Evolutionary conservation across 2,888 invertebrate species (phyloP).

Genomic region (Argyra leucocephala): DNA sequence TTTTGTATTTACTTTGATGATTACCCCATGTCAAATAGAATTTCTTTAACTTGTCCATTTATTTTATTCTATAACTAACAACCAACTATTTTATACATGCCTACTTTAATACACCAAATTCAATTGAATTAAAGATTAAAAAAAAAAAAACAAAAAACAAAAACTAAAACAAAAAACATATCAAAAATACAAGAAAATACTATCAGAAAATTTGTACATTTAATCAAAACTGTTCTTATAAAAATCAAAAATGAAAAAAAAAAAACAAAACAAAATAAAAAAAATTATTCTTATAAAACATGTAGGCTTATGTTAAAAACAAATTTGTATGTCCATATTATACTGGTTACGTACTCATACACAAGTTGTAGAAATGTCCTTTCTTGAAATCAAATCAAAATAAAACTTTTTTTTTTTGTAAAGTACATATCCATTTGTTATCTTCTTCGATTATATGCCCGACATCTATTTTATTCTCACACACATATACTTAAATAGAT

Average conservation of each 20-base stretch:
- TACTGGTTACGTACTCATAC: no score
- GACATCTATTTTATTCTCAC: no score
- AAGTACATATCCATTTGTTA: no score
- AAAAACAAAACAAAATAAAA: no score
- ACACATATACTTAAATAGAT: no score
- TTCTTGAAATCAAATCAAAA: no score
- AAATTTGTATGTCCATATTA: no score
- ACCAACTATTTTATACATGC: neutral
- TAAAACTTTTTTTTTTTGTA: no score
- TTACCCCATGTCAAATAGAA: neutral
- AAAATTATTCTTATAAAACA: no score
- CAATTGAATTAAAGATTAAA: neutral
- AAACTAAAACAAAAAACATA: neutral
- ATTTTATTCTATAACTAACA: neutral
- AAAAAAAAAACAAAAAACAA: neutral
- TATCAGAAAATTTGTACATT: conserved; percentile 6
- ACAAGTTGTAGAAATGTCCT: no score
- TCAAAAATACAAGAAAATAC: neutral
- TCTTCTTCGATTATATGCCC: no score
- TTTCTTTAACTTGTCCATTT: conserved; percentile 3
- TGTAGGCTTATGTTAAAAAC: neutral
- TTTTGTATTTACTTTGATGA: neutral
- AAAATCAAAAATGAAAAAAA: conserved; percentile 1
- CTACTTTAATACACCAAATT: neutral
- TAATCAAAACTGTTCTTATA: neutral